Conservation (phyloP, 2,797 vertebrate genomes). For the Dicrostonyx torquatus region DNA sequence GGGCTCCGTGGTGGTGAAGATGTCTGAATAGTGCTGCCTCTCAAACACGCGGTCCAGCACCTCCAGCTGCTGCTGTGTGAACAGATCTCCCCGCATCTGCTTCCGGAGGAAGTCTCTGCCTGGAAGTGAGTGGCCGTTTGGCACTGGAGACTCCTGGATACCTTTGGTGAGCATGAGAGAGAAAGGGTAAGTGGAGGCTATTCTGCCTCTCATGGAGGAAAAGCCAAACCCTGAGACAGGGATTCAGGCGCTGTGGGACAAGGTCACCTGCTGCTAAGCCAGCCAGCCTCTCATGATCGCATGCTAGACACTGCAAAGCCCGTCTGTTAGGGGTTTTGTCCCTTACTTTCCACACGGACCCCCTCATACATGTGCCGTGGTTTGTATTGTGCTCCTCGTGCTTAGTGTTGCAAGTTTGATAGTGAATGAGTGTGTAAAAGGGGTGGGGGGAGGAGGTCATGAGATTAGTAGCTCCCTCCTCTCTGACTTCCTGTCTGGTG, state of each 20-base stretch:
- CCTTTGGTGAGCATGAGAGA: constrained; percentile 86
- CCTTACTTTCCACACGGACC: background rate
- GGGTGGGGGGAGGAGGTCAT: background rate
- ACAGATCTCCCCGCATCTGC: constrained; percentile 99
- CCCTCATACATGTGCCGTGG: background rate
- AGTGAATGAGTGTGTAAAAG: background rate
- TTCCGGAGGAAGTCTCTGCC: constrained; percentile 99
- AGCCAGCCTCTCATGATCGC: background rate
- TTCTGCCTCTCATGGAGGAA: background rate
- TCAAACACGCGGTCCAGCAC: constrained; percentile 98
- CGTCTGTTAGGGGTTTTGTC: background rate
- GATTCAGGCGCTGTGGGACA: background rate
- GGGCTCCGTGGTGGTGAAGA: constrained; percentile 93
- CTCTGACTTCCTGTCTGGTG: background rate
- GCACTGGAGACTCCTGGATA: constrained; percentile 96
- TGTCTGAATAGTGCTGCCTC: constrained; percentile 95
- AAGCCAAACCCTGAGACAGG: background rate
- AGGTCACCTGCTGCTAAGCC: background rate
- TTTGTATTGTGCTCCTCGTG: background rate
- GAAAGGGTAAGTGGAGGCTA: constrained; percentile 57
- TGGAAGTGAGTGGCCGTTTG: constrained; percentile 95
- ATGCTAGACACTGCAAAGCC: background rate
- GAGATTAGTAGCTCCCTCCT: background rate
- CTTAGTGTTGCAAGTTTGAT: background rate
- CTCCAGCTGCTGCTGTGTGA: constrained; percentile 98